Evolutionary conservation across 35 echinoderm and acorn worm species (phyloP), one percentile per base, ranked within the genome.

Genomic region (Ptychodera flava): DNA sequence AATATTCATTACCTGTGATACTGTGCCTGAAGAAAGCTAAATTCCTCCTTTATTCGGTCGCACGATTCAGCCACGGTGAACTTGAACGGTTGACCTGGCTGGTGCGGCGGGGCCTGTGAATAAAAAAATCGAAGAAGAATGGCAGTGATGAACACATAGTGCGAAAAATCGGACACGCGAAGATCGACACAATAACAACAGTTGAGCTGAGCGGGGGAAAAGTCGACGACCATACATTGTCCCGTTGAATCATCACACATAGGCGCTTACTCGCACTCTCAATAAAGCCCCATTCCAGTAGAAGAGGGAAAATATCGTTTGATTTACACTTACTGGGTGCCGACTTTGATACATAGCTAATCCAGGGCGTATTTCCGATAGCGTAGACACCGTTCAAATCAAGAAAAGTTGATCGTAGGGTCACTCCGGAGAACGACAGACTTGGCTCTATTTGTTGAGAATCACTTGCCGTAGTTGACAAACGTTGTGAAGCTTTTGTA

Each of bases 41-140:
- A 94, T 87, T 99, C 96, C 83, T 99, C 96, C 81, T 99, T 99
- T 84, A 97, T 97, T 29, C 96, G 88, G 79, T 99, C 96, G 88
- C 96, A 99, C 85, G 96, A 99, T 80, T 99, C 96, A 16, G 96
- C 89, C 29, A 99, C 91, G 22, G 96, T 99, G 76, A 99, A 99
- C 86, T 99, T 99, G 86, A 99, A 99, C 35, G 93, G 96, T 37
- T 94, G 92, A 31, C 96, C 96, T 28, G 93, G 93, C 81, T 99
- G 96, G 76, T 99, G 96, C 64, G 96, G 96, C 35, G 92, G 45
- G 45, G 45, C 45, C 45, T 64, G 45, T 64, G 22, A 64, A 6
- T 12, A 64, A 64, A 64, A 64, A 6, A 64, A 22, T 6, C 6
- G 45, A 22, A 64, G 22, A 64, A 64, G 6, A 64, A 6, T 12